Percentiles rank a stretch among this genome's conserved stretches.
Conservation (phyloP, 2,113 vertebrate species). For the Tautogolabrus adspersus region DNA sequence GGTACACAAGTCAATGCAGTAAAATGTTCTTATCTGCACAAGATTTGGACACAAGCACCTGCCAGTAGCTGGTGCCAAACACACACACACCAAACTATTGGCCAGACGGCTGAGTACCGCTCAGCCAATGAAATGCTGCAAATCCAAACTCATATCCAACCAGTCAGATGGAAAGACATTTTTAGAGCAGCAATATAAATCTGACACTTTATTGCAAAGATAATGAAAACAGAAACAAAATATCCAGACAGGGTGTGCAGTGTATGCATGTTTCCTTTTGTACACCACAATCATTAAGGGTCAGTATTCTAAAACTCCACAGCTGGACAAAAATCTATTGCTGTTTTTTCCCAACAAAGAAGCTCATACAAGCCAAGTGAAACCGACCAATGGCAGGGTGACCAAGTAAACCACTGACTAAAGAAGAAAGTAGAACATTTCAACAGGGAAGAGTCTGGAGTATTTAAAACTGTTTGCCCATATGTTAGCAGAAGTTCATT, state of each 20-base stretch:
- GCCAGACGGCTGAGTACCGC: slow-evolving; percentile 13
- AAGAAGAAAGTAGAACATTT: slow-evolving; percentile 10
- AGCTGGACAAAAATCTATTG: neutral
- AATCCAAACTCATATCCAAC: neutral
- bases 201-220: neutral
- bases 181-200: neutral
- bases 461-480: too few species aligned
- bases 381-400: neutral
- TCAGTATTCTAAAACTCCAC: neutral
- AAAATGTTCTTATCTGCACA: neutral
- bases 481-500: too few species aligned
- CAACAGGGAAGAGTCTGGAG: too few species aligned
- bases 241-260: neutral
- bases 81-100: neutral
- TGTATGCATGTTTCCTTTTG: too few species aligned
- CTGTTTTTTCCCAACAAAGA: neutral
- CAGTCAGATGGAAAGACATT: neutral
- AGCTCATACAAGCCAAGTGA: slow-evolving; percentile 7
- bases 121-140: slow-evolving; percentile 13
- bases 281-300: neutral
- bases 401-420: neutral
- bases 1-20: neutral
- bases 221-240: neutral
- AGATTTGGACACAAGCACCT: slow-evolving; percentile 8
- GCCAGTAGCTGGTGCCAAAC: slow-evolving; percentile 22